phyloP scores from a whole-genome alignment of 2,113 vertebrate species.

The Ciconia boyciana region DNA sequence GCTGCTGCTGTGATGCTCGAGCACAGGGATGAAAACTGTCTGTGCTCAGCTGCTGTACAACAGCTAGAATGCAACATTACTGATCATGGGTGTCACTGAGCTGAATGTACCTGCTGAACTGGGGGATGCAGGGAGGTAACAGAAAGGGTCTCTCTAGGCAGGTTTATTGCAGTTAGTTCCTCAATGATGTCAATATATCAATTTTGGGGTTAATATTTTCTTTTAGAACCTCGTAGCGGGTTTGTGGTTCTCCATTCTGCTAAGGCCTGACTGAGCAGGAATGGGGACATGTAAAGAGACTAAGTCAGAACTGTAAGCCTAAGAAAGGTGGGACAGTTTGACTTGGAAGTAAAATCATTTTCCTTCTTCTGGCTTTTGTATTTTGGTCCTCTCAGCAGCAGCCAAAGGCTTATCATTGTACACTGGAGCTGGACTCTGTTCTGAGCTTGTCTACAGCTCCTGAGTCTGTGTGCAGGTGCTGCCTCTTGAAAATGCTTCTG shows the following conservation, averaged over 20 bases:
- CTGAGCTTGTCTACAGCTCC: background rate
- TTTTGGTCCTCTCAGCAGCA: background rate
- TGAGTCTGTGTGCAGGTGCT: background rate
- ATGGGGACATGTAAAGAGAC: background rate
- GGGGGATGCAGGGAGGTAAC: background rate
- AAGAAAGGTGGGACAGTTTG: background rate
- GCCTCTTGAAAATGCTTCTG: background rate
- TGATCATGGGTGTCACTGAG: background rate
- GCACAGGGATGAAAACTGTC: background rate
- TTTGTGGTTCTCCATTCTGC: background rate
- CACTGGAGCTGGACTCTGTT: background rate
- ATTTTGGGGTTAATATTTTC: background rate
- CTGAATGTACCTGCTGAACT: background rate
- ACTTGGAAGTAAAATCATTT: background rate
- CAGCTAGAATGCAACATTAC: background rate
- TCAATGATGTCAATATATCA: background rate
- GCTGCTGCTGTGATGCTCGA: background rate
- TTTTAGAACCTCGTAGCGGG: background rate
- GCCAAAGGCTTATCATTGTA: background rate
- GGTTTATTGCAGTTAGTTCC: background rate
- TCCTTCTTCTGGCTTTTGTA: background rate
- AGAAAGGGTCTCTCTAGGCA: background rate
- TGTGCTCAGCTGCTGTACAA: background rate
- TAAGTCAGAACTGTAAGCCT: background rate
- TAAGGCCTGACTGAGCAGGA: background rate